Percentiles rank a stretch among this genome's conserved stretches.
These are phyloP conservation scores for Synergus umbraculus DNA, from an alignment of 2,888 invertebrate species.

Conservation along the genomic window DNA sequence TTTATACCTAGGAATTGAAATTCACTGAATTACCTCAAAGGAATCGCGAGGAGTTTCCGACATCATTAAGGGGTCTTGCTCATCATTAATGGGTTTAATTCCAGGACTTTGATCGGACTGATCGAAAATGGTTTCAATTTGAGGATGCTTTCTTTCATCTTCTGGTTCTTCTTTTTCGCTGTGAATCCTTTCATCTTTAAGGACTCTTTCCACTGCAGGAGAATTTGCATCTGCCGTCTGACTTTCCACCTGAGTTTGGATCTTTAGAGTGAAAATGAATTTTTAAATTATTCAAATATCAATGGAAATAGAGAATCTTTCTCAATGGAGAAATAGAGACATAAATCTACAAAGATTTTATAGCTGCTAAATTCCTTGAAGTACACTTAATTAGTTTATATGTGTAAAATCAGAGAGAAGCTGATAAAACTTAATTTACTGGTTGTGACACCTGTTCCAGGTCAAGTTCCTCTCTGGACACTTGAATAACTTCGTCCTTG, in stretches of 20 bases:
- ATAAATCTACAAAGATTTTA: too few species aligned
- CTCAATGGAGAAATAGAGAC: too few species aligned
- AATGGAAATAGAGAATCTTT: too few species aligned
- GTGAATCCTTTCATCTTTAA: neutral
- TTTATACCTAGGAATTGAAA: slow-evolving; percentile 3
- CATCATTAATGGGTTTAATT: slow-evolving; percentile 15
- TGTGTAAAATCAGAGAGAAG: too few species aligned
- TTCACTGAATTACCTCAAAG: slow-evolving; percentile 20
- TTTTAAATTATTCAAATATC: neutral
- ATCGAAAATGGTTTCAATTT: slow-evolving; percentile 3
- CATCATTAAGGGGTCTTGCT: neutral
- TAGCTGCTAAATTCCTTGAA: too few species aligned
- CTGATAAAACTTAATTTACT: slow-evolving; percentile 2
- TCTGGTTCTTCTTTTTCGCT: neutral
- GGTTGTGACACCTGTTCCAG: neutral
- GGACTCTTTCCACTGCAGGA: neutral
- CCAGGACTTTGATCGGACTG: neutral
- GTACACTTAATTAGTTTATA: too few species aligned
- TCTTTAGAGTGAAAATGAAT: neutral
- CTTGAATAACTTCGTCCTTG: slow-evolving; percentile 20
- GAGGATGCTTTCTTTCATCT: neutral
- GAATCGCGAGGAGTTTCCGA: neutral
- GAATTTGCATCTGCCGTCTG: neutral
- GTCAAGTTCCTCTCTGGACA: neutral
- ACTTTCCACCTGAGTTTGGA: neutral